Evolutionary conservation across 2,797 vertebrate species (phyloP).

Genomic region (Etheostoma nigrum): DNA sequence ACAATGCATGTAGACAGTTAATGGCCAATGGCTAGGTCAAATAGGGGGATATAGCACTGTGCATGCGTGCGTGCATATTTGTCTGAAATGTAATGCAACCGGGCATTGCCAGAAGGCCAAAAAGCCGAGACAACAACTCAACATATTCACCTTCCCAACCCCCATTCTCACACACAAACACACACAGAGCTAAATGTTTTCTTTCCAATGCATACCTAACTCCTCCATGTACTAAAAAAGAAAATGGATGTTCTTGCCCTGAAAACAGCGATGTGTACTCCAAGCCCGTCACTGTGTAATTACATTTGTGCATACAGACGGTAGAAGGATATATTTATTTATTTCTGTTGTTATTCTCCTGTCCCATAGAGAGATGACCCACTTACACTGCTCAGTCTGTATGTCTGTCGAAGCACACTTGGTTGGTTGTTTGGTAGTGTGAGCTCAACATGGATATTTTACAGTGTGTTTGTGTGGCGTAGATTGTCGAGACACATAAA

Average conservation of each 20-base stretch:
- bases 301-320: constrained; percentile 60
- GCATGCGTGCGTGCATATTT: constrained; percentile 22
- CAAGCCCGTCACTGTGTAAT: constrained; percentile 42
- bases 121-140: constrained; percentile 66
- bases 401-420: constrained; percentile 38
- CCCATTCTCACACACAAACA: constrained; percentile 32
- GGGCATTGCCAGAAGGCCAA: constrained; percentile 72
- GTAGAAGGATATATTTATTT: constrained; percentile 56
- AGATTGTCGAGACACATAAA: constrained; percentile 18
- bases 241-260: constrained; percentile 48
- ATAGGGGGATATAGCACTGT: constrained; percentile 20
- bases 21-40: constrained; percentile 70
- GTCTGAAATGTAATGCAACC: constrained; percentile 61
- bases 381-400: constrained; percentile 66
- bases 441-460: constrained; percentile 19
- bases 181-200: constrained; percentile 32
- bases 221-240: constrained; percentile 28
- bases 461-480: constrained; percentile 15
- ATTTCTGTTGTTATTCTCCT: constrained; percentile 66
- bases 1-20: constrained; percentile 65
- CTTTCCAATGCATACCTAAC: constrained; percentile 41
- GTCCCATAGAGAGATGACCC: constrained; percentile 75
- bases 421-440: constrained; percentile 18
- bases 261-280: constrained; percentile 26
- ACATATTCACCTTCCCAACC: constrained; percentile 67